A percentile compares a stretch with the other conserved stretches of the same genome.
These are phyloP conservation scores for Apamea monoglypha DNA, from an alignment of 2,888 invertebrate species.

Conservation along the genomic window DNA sequence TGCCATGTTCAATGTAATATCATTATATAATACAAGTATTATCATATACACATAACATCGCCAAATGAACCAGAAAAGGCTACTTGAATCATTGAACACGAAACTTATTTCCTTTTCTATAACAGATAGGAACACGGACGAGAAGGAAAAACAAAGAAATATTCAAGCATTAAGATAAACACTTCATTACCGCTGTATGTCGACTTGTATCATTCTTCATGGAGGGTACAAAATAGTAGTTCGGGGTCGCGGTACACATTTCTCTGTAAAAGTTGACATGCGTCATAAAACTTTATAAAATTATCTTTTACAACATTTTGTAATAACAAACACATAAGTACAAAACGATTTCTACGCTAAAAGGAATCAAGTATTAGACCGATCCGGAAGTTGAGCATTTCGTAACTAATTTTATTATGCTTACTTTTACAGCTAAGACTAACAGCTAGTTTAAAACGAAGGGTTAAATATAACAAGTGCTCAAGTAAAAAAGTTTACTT, in stretches of 20 bases:
- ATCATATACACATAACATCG: background rate
- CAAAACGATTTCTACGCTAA: conserved; percentile 67
- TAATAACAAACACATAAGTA: conserved; percentile 64
- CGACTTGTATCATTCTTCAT: conserved; percentile 15
- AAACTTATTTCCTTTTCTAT: background rate
- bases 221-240: conserved; percentile 4
- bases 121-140: background rate
- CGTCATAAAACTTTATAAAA: conserved; percentile 20
- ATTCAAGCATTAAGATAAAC: conserved; percentile 10
- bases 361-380: conserved; percentile 75
- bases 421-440: conserved; percentile 53
- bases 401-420: conserved; percentile 67
- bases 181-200: background rate
- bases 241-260: conserved; percentile 13
- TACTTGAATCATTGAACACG: background rate
- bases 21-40: no score
- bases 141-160: background rate
- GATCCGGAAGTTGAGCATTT: conserved; percentile 75
- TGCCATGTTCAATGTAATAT: background rate
- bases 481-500: conserved; percentile 19
- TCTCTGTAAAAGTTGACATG: conserved; percentile 15
- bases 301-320: conserved; percentile 16
- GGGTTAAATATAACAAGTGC: conserved; percentile 20
- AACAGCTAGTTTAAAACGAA: conserved; percentile 43
- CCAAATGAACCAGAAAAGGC: background rate